A percentile compares a stretch with the other conserved stretches of the same genome.
Evolutionary conservation across 2,888 invertebrate genomes (phyloP).

Genomic region (Tachystola acroxantha): DNA sequence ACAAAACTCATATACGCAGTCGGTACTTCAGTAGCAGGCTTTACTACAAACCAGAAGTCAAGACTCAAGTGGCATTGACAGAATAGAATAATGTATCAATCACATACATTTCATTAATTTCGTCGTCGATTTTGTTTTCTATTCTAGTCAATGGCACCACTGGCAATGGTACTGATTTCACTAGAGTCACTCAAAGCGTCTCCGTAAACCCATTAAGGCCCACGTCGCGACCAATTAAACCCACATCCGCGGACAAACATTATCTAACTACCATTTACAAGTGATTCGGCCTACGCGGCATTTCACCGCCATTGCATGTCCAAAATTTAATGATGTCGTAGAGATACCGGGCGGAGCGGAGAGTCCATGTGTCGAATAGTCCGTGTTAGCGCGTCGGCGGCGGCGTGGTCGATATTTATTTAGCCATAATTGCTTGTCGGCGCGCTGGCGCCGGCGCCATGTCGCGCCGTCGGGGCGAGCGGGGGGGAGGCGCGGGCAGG

Average conservation of each 20-base stretch:
- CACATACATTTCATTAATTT: too few relatives aligned
- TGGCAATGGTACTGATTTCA: too few relatives aligned
- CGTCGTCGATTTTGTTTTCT: too few relatives aligned
- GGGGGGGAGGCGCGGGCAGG: constrained; percentile 31
- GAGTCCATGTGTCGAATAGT: constrained; percentile 67
- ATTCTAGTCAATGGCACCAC: too few relatives aligned
- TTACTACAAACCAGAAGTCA: too few relatives aligned
- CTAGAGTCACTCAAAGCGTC: not conserved
- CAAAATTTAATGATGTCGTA: constrained; percentile 63
- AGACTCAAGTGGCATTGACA: too few relatives aligned
- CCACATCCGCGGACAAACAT: constrained; percentile 42
- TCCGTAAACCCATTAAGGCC: constrained; percentile 14
- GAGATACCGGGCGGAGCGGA: constrained; percentile 53
- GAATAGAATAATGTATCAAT: too few relatives aligned
- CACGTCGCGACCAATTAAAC: constrained; percentile 46
- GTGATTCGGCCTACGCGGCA: constrained; percentile 51
- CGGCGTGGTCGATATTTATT: constrained; percentile 75
- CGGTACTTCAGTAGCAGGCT: too few relatives aligned
- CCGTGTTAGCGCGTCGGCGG: constrained; percentile 45
- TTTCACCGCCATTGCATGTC: constrained; percentile 49
- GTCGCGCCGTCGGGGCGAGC: constrained; percentile 45
- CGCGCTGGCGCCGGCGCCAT: constrained; percentile 74
- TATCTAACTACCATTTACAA: constrained; percentile 50
- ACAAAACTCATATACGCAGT: too few relatives aligned
- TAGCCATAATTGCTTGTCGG: constrained; percentile 77